Conservation (phyloP, 2,888 invertebrate species). For the Ochropacha duplaris region DNA sequence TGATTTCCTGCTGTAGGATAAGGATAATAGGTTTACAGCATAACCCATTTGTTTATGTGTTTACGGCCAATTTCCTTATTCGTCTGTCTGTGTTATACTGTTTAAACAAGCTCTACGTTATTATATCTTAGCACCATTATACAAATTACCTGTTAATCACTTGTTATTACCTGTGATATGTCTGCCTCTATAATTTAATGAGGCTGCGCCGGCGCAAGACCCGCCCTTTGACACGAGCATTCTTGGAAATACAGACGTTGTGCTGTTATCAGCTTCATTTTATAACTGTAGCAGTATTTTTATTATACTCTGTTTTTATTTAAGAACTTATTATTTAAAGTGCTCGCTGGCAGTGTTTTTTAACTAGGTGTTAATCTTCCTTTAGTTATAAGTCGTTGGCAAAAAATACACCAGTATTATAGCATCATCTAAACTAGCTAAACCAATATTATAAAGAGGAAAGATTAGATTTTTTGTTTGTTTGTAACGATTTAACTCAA, state of each 20-base stretch:
- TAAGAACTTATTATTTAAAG: background rate
- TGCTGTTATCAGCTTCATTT: conserved; percentile 17
- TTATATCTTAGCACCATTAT: conserved; percentile 17
- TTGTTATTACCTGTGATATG: conserved; percentile 33
- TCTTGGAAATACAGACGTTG: conserved; percentile 26
- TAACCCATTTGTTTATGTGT: background rate
- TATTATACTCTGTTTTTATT: background rate
- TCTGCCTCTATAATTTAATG: conserved; percentile 27
- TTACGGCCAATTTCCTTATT: background rate
- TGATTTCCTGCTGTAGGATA: background rate
- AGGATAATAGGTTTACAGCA: background rate
- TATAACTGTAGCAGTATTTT: background rate
- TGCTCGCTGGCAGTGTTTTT: too few species aligned
- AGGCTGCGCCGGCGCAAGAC: conserved; percentile 27
- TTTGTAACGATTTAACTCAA: too few species aligned
- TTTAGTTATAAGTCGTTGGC: too few species aligned
- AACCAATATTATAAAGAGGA: too few species aligned
- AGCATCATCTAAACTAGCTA: too few species aligned
- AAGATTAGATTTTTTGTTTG: too few species aligned
- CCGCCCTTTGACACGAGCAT: conserved; percentile 42
- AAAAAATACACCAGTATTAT: too few species aligned
- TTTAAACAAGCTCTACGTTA: background rate
- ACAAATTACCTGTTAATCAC: conserved; percentile 38
- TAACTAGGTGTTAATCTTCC: background rate
- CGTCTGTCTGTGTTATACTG: background rate